A percentile compares a stretch with the other conserved stretches of the same genome.
phyloP scores from a whole-genome alignment of 2,888 invertebrate species.

The Lasioglossum lativentre region DNA sequence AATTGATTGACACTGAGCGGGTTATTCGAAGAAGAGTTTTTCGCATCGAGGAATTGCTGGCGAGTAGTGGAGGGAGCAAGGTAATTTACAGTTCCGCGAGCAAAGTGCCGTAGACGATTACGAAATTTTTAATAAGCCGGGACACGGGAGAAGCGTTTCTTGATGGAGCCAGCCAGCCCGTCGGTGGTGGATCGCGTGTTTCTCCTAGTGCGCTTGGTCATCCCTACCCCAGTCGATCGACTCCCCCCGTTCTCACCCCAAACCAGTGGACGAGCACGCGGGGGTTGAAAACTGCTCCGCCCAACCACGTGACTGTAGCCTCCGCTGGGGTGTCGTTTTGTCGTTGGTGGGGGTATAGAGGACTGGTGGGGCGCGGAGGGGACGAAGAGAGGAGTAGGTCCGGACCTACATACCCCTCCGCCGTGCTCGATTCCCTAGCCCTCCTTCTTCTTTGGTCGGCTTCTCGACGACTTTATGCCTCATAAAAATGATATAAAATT shows the following conservation, averaged over 20 bases:
- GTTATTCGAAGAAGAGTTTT: background rate
- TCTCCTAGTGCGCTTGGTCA: conserved; percentile 51
- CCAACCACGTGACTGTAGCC: conserved; percentile 78
- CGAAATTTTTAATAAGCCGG: conserved; percentile 78
- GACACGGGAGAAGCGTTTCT: conserved; percentile 74
- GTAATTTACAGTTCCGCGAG: conserved; percentile 32
- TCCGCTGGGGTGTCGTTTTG: conserved; percentile 26
- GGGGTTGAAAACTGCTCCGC: conserved; percentile 78
- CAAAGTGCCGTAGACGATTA: conserved; percentile 58
- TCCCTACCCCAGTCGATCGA: conserved; percentile 48
- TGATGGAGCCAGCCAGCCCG: conserved; percentile 74
- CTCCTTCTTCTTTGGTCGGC: conserved; percentile 72
- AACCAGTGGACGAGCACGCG: conserved; percentile 59
- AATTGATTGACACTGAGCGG: background rate
- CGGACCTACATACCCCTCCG: conserved; percentile 44
- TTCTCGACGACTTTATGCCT: conserved; percentile 84
- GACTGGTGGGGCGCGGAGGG: background rate
- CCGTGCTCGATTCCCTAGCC: conserved; percentile 53
- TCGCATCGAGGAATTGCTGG: background rate
- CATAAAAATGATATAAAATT: conserved; percentile 85
- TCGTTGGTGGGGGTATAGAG: background rate
- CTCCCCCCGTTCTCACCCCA: conserved; percentile 56
- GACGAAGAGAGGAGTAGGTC: conserved; percentile 29
- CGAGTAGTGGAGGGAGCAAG: background rate
- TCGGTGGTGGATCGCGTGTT: conserved; percentile 24